phyloP scores from a whole-genome alignment of 2,888 invertebrate genomes.

The Mesoligia furuncula region DNA sequence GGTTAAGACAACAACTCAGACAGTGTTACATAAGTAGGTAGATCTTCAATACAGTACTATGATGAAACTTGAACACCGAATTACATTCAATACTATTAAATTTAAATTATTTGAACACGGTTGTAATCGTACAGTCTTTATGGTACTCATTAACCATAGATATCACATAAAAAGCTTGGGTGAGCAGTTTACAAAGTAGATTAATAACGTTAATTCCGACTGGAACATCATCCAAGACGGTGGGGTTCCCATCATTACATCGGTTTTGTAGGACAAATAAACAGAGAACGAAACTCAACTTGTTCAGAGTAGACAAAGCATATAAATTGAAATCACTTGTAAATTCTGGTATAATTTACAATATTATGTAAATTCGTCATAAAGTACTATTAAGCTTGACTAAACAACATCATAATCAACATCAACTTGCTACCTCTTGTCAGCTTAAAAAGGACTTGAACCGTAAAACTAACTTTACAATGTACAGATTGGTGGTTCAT shows the following conservation, averaged over 20 bases:
- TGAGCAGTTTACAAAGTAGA: slow-evolving; percentile 58
- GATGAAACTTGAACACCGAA: slow-evolving; percentile 39
- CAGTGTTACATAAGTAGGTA: slow-evolving; percentile 44
- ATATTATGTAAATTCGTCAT: slow-evolving; percentile 38
- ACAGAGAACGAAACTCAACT: slow-evolving; percentile 18
- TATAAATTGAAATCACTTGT: slow-evolving; percentile 10
- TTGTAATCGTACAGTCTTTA: slow-evolving; percentile 47
- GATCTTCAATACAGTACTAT: slow-evolving; percentile 45
- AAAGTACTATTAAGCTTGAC: slow-evolving; percentile 20
- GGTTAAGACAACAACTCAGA: slow-evolving; percentile 43
- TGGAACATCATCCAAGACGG: slow-evolving; percentile 57
- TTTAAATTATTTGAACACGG: slow-evolving; percentile 41
- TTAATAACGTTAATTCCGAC: slow-evolving; percentile 58
- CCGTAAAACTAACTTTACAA: slow-evolving; percentile 33
- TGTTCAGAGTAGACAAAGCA: slow-evolving; percentile 16
- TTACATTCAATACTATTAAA: slow-evolving; percentile 43
- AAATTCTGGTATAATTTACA: slow-evolving; percentile 19
- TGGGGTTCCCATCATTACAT: slow-evolving; percentile 61
- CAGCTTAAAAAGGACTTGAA: slow-evolving; percentile 35
- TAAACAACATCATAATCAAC: slow-evolving; percentile 39
- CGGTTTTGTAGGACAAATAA: slow-evolving; percentile 42
- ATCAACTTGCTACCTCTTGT: slow-evolving; percentile 26
- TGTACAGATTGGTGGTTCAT: slow-evolving; percentile 19
- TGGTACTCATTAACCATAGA: slow-evolving; percentile 54
- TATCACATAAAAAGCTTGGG: slow-evolving; percentile 49